Evolutionary conservation across 2,113 vertebrate species (phyloP).

Genomic region (Hydropotes inermis): DNA sequence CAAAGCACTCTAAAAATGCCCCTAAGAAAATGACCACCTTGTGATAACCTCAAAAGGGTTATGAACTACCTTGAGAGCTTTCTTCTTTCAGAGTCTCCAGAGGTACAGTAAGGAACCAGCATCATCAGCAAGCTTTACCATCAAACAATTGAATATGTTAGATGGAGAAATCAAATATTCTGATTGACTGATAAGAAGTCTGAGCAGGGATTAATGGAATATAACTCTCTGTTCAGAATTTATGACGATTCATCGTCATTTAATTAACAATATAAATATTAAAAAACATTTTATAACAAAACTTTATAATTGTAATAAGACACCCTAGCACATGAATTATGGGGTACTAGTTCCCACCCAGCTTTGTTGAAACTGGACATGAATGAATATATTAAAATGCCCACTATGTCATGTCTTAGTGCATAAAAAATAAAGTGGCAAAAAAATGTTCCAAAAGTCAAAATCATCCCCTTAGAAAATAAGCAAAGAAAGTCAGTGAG

Average conservation of each 20-base stretch:
- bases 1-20: neutral
- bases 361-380: slow-evolving; percentile 78
- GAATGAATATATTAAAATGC: slow-evolving; percentile 77
- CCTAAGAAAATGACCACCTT: neutral
- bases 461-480: slow-evolving; percentile 67
- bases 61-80: neutral
- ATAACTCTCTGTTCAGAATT: slow-evolving; percentile 80
- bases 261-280: slow-evolving; percentile 86
- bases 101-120: slow-evolving; percentile 23
- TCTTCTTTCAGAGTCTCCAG: neutral
- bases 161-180: slow-evolving; percentile 68
- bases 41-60: neutral
- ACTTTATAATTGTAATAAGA: slow-evolving; percentile 84
- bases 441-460: slow-evolving; percentile 61
- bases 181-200: slow-evolving; percentile 76
- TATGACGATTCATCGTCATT: slow-evolving; percentile 78
- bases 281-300: slow-evolving; percentile 84
- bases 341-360: slow-evolving; percentile 79
- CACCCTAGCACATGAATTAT: slow-evolving; percentile 77
- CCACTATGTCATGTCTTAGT: slow-evolving; percentile 67
- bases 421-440: slow-evolving; percentile 77
- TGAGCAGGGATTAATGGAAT: slow-evolving; percentile 73
- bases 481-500: slow-evolving; percentile 73
- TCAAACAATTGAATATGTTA: slow-evolving; percentile 13
- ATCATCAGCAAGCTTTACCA: neutral